phyloP scores from a whole-genome alignment of 1,140 invertebrate genomes.

The Dolichoris vasculosae region DNA sequence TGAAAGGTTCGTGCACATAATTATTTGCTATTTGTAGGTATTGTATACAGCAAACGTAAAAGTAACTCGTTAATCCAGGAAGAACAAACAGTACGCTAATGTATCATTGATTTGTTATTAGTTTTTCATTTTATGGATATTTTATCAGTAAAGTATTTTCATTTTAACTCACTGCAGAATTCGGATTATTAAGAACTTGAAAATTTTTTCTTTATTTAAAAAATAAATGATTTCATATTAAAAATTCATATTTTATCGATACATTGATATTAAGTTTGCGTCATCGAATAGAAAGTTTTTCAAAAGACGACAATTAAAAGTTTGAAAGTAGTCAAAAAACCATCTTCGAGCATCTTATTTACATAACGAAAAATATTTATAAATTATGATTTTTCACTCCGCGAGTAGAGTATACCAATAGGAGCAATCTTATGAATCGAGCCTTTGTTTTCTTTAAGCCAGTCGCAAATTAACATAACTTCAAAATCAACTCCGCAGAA shows the following conservation, averaged over 20 bases:
- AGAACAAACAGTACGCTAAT: not conserved
- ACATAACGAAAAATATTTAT: not conserved
- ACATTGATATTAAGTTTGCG: no score
- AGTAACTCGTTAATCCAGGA: not conserved
- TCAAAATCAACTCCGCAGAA: not conserved
- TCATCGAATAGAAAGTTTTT: no score
- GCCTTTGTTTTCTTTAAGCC: not conserved
- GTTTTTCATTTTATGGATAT: not conserved
- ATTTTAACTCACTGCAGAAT: not conserved
- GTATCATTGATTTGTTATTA: not conserved
- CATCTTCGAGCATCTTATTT: no score
- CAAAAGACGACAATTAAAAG: no score
- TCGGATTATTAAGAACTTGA: not conserved
- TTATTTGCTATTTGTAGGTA: not conserved
- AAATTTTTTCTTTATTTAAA: no score
- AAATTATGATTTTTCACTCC: not conserved
- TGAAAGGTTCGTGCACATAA: no score
- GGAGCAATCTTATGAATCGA: not conserved
- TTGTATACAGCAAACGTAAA: not conserved
- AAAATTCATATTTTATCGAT: no score
- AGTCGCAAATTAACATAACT: not conserved
- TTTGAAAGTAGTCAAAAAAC: no score
- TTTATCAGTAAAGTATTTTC: not conserved
- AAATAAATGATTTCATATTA: no score
- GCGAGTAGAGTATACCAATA: not conserved